Conservation (phyloP, 2,888 invertebrate genomes). For the Epirrhoe alternata region DNA sequence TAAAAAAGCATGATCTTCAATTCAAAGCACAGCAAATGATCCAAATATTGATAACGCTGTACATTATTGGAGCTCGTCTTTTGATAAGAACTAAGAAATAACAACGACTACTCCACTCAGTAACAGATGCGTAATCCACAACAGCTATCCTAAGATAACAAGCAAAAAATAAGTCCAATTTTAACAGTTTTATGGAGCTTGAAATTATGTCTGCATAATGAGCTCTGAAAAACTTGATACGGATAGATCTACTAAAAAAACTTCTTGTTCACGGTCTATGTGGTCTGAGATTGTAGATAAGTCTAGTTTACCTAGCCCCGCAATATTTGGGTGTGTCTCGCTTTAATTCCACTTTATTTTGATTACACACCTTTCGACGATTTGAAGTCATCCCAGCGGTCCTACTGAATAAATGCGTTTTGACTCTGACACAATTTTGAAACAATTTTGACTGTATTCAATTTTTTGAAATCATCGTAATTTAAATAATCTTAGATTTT, state of each 20-base stretch:
- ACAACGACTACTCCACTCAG: background rate
- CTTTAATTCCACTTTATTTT: too few species aligned
- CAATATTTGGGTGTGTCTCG: background rate
- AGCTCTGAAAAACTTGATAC: slow-evolving; percentile 34
- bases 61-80: background rate
- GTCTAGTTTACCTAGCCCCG: background rate
- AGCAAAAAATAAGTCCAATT: slow-evolving; percentile 34
- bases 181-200: slow-evolving; percentile 40
- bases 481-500: too few species aligned
- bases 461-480: too few species aligned
- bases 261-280: slow-evolving; percentile 30
- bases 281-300: background rate
- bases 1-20: too few species aligned
- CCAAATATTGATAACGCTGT: background rate
- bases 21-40: background rate
- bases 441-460: too few species aligned
- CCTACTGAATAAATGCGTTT: too few species aligned
- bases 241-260: slow-evolving; percentile 19
- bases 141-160: slow-evolving; percentile 26
- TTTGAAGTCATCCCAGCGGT: too few species aligned
- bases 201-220: slow-evolving; percentile 41
- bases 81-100: background rate
- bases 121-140: slow-evolving; percentile 12
- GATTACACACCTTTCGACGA: too few species aligned
- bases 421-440: too few species aligned